Conservation (phyloP, 2,888 invertebrate genomes). For the Drosophila anomelani region DNA sequence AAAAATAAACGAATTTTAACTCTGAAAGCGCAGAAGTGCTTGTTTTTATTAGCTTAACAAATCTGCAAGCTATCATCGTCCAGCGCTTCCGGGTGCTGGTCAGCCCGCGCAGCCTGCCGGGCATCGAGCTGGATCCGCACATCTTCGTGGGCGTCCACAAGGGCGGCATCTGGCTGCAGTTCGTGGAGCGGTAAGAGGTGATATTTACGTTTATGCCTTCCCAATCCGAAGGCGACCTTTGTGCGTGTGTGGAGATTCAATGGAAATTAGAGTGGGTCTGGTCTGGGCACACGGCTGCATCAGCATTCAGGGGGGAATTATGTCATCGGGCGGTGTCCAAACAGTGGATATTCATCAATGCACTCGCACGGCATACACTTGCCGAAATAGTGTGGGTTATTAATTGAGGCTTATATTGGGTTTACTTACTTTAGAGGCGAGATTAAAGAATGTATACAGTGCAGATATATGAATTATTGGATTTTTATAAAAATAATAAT, state of each 20-base stretch:
- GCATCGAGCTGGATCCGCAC: slow-evolving; percentile 72
- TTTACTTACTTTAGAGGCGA: too few relatives aligned
- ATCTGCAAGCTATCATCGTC: too few relatives aligned
- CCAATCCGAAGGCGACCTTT: background rate
- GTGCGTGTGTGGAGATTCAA: background rate
- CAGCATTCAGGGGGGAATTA: slow-evolving; percentile 14
- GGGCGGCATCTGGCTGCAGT: slow-evolving; percentile 82
- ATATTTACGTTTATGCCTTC: background rate
- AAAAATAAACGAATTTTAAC: too few relatives aligned
- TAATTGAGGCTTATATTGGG: too few relatives aligned
- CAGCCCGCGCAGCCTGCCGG: slow-evolving; percentile 66
- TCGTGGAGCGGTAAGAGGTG: slow-evolving; percentile 42
- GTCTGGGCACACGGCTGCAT: slow-evolving; percentile 1
- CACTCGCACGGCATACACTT: slow-evolving; percentile 7
- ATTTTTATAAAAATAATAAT: too few relatives aligned
- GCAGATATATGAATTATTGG: too few relatives aligned
- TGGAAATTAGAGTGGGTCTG: slow-evolving; percentile 21
- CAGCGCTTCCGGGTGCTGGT: slow-evolving; percentile 67
- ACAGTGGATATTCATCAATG: slow-evolving; percentile 26
- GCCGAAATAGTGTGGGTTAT: background rate
- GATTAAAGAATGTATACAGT: too few relatives aligned
- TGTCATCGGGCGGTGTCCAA: slow-evolving; percentile 24
- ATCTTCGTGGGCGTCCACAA: slow-evolving; percentile 74
- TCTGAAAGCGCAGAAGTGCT: too few relatives aligned
- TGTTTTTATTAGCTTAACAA: too few relatives aligned